Conservation (phyloP, 2,797 vertebrate genomes). For the Lagocephalus sceleratus region DNA sequence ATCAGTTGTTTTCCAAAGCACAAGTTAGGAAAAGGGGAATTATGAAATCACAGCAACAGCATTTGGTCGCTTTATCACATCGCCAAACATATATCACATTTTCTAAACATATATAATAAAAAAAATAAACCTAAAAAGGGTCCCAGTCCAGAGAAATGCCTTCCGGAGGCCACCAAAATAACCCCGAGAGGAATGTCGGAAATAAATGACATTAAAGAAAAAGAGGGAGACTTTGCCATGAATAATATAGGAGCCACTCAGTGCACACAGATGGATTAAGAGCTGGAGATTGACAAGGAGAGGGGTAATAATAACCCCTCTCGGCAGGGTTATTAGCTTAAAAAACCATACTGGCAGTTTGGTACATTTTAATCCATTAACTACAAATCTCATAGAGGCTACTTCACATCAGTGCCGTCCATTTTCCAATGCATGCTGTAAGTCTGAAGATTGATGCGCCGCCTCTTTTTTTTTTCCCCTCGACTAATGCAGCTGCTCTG, state of each 20-base stretch:
- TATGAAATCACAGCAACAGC: neutral
- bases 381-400: conserved; percentile 42
- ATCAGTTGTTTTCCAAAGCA: conserved; percentile 15
- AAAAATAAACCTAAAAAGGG: conserved; percentile 6
- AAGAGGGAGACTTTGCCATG: conserved; percentile 44
- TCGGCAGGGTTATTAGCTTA: conserved; percentile 49
- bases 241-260: conserved; percentile 54
- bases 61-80: neutral
- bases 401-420: conserved; percentile 36
- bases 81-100: too few species aligned
- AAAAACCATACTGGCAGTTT: conserved; percentile 44
- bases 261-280: conserved; percentile 55
- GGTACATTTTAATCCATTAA: conserved; percentile 47
- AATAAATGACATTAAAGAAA: conserved; percentile 52
- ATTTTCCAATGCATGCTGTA: conserved; percentile 33
- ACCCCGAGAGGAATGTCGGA: conserved; percentile 24
- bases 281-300: conserved; percentile 49
- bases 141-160: conserved; percentile 26
- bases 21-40: conserved; percentile 8
- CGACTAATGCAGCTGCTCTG: conserved; percentile 19
- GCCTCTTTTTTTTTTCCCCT: conserved; percentile 4
- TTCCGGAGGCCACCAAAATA: conserved; percentile 30
- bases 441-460: conserved; percentile 37
- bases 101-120: neutral
- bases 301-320: conserved; percentile 27